Evolutionary conservation across 1,140 invertebrate species (phyloP).

Genomic region (Diprion similis): DNA sequence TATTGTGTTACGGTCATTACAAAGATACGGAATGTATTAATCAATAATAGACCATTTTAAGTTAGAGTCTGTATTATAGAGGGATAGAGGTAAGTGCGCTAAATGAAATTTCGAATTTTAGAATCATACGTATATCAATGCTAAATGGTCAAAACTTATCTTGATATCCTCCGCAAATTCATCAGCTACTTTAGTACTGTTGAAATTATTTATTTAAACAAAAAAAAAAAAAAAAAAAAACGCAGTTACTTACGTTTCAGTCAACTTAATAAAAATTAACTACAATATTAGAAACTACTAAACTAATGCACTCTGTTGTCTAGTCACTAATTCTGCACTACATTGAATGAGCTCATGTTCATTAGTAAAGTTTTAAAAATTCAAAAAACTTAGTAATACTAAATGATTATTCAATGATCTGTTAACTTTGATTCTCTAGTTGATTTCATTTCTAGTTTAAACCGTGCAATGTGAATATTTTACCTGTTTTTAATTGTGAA

Average conservation of each 20-base stretch:
- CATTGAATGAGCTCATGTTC: background rate
- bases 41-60: background rate
- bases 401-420: too few species aligned
- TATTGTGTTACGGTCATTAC: background rate
- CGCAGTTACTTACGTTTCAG: background rate
- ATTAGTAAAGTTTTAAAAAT: slow-evolving; percentile 2
- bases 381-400: background rate
- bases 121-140: background rate
- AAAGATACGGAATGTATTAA: background rate
- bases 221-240: background rate
- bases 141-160: background rate
- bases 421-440: too few species aligned
- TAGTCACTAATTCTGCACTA: background rate
- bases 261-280: background rate
- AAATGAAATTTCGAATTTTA: background rate
- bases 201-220: background rate
- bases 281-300: background rate
- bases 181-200: background rate
- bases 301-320: background rate
- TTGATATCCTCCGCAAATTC: background rate
- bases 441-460: too few species aligned
- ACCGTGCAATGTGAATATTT: too few species aligned
- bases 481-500: too few species aligned
- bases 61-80: background rate
- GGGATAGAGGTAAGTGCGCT: background rate